These are phyloP conservation scores for Cathartes aura DNA, from an alignment of 2,113 vertebrate species.

Conservation along the genomic window DNA sequence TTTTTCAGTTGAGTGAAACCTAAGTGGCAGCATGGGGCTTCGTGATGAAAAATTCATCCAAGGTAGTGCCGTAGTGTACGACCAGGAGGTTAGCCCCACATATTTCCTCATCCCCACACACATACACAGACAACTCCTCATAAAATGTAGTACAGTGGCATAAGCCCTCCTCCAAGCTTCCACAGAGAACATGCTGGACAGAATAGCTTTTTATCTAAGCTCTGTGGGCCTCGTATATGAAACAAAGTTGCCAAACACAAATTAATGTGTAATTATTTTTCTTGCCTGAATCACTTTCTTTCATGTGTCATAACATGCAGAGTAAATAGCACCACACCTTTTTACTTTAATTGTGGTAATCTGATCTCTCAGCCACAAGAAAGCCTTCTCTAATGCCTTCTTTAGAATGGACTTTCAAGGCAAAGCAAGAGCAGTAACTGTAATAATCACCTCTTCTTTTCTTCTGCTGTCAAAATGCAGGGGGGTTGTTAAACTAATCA, in stretches of 20 bases:
- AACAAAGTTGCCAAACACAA: constrained; percentile 81
- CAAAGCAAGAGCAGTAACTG: constrained; percentile 74
- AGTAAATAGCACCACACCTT: constrained; percentile 83
- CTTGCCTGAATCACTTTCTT: constrained; percentile 84
- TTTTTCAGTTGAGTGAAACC: neutral
- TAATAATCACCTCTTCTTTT: constrained; percentile 65
- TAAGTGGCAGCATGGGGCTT: neutral
- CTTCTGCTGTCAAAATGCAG: constrained; percentile 54
- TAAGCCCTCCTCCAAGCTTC: constrained; percentile 32
- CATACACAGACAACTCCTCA: neutral
- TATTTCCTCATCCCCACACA: neutral
- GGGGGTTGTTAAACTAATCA: constrained; percentile 3
- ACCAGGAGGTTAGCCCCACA: neutral
- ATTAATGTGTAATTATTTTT: constrained; percentile 88
- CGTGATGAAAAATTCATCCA: neutral
- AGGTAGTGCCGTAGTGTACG: neutral
- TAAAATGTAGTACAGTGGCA: neutral
- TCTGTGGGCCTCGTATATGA: constrained; percentile 77
- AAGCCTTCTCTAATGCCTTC: constrained; percentile 76
- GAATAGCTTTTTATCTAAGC: constrained; percentile 75
- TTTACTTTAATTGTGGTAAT: constrained; percentile 81
- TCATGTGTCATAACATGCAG: constrained; percentile 84
- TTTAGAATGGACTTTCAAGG: constrained; percentile 77
- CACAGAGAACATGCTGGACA: constrained; percentile 66
- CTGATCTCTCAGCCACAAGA: constrained; percentile 79